Base-by-base conservation (phyloP, 2,113 vertebrate species). In the Chionomys nivalis region DNA sequence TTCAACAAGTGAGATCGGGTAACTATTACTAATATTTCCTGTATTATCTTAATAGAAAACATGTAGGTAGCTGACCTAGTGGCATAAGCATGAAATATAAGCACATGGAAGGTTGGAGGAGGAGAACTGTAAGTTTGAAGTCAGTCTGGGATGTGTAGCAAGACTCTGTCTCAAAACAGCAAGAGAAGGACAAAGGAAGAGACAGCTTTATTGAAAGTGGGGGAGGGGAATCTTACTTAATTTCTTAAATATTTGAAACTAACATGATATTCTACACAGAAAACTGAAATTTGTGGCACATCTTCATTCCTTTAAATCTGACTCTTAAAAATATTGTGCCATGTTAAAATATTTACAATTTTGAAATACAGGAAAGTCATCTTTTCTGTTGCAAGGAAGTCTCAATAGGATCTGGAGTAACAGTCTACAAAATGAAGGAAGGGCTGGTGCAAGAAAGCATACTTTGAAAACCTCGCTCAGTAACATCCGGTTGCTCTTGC, bases 201-300 rank as follows among this genome's bases (percentile, higher is more conserved):
- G 39, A 68, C 4, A 33, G 5, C 6, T 93, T 95, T 79, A 70
- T 47, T 86, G 31, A 73, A 83, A 81, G 81, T 82, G 23, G 1
- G 16, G 2, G 52, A n/a, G 11, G 12, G 24, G 23, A 33, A 79
- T 87, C 33, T 70, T 66, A 39, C 28, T 63, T 66, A 39, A 75
- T 90, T 94, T 87, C 26, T 28, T 90, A 77, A 92, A 52, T 78
- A 44, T 82, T 87, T 82, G 68, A 82, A 42, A n/a, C 28, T 86
- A 89, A 47, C 17, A 5, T 66, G 86, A 28, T 7, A 90, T 23
- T n/a, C 89, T 95, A 44, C 28, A 72, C 61, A 73, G 68, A 66
- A 63, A 91, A 28, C 17, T 76, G 72, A 77, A 77, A 76, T 70
- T 88, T 78, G 17, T 36, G 3, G 7, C 70, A 7, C 11, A 39